Percentiles rank a stretch among this genome's conserved stretches.
Evolutionary conservation across 2,888 invertebrate species (phyloP).

Genomic region (Campopleginae sp.): DNA sequence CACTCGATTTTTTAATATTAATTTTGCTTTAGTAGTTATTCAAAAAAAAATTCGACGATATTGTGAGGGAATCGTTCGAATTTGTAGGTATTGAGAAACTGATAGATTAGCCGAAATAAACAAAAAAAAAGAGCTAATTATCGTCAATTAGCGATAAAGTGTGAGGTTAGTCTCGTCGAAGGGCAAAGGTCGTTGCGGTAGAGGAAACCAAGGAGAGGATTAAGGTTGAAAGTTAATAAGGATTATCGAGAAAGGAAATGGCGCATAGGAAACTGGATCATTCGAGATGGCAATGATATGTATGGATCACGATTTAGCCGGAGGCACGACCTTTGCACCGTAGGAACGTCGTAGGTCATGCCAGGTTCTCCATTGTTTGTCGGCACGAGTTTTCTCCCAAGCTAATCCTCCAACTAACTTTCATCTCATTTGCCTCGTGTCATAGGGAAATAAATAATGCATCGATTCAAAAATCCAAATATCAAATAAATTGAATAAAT

Average conservation of each 20-base stretch:
- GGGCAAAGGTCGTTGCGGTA: conserved; percentile 14
- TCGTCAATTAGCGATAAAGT: background rate
- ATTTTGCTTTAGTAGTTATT: no score
- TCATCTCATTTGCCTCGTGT: conserved; percentile 46
- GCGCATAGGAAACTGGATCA: conserved; percentile 70
- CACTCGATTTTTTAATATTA: no score
- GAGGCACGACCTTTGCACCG: conserved; percentile 71
- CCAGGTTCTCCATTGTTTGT: conserved; percentile 68
- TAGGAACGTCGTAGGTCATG: conserved; percentile 62
- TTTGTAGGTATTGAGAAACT: no score
- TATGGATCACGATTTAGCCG: conserved; percentile 76
- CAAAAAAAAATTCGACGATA: no score
- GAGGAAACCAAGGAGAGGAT: conserved; percentile 25
- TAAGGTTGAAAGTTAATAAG: conserved; percentile 13
- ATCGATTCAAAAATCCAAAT: background rate
- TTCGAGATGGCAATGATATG: conserved; percentile 75
- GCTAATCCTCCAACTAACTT: background rate
- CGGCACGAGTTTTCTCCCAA: conserved; percentile 69
- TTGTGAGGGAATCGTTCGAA: no score
- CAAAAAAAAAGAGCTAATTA: background rate
- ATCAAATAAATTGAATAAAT: background rate
- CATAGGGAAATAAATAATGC: conserved; percentile 64
- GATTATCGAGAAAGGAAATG: conserved; percentile 49
- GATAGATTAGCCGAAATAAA: no score
- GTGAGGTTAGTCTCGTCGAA: background rate